These are phyloP conservation scores for Penaeus chinensis DNA, from an alignment of 1,140 invertebrate genomes.

Conservation along the genomic window DNA sequence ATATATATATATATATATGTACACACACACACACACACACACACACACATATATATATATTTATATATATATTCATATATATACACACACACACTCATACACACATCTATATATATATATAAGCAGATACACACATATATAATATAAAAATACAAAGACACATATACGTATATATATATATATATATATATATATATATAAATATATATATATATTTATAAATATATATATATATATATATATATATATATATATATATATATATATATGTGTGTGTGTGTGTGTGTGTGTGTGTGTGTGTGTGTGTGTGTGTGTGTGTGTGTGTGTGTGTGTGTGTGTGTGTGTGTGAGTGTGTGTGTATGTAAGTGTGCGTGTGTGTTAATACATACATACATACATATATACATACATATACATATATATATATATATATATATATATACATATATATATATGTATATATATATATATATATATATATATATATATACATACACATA, in stretches of 20 bases:
- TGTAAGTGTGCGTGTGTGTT: no score
- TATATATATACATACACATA: neutral
- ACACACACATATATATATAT: no score
- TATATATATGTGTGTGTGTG: constrained; percentile 40
- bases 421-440: neutral
- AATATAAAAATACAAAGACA: constrained; percentile 15
- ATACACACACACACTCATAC: no score
- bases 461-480: neutral
- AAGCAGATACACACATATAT: constrained; percentile 13
- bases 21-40: no score
- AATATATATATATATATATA: constrained; percentile 38
- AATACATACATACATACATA: no score
- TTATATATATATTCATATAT: no score
- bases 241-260: constrained; percentile 42
- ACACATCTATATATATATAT: constrained; percentile 6
- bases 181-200: neutral
- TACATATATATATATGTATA: neutral
- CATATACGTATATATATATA: constrained; percentile 12
- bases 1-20: no score
- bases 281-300: constrained; percentile 22
- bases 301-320: constrained; percentile 21
- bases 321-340: constrained; percentile 18
- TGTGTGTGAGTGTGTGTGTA: constrained; percentile 1
- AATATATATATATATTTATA: constrained; percentile 27
- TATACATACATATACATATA: neutral